Evolutionary conservation across 2,113 vertebrate genomes (phyloP).

Genomic region (Cephalopterus ornatus): DNA sequence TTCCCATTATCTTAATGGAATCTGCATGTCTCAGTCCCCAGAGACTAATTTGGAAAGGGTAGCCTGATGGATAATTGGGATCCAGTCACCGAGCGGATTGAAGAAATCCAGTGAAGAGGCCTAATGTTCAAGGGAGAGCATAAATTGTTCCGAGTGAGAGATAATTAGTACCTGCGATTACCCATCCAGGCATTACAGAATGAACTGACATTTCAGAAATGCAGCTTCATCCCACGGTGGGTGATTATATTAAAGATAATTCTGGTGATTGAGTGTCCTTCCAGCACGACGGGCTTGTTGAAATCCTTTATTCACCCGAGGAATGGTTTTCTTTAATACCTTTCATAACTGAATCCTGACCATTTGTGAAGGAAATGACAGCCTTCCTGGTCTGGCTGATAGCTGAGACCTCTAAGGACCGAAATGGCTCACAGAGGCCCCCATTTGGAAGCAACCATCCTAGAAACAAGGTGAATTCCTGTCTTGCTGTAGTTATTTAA

Average conservation of each 20-base stretch:
- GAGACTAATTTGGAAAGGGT: slow-evolving; percentile 29
- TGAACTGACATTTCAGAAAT: slow-evolving; percentile 60
- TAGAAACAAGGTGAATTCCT: background rate
- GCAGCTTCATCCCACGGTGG: slow-evolving; percentile 5
- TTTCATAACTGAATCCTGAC: slow-evolving; percentile 13
- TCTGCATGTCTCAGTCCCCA: background rate
- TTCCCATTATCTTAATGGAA: slow-evolving; percentile 47
- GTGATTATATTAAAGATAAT: slow-evolving; percentile 57
- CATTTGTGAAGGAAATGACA: slow-evolving; percentile 37
- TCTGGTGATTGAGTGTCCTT: slow-evolving; percentile 50
- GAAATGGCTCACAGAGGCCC: background rate
- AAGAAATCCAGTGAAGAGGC: slow-evolving; percentile 34
- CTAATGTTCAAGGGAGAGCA: slow-evolving; percentile 13
- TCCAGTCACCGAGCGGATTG: slow-evolving; percentile 35
- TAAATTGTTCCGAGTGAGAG: slow-evolving; percentile 22
- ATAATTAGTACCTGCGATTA: slow-evolving; percentile 52
- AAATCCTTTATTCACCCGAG: slow-evolving; percentile 57
- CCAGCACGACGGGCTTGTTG: slow-evolving; percentile 33
- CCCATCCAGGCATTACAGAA: slow-evolving; percentile 5
- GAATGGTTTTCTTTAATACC: slow-evolving; percentile 25
- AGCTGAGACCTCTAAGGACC: background rate
- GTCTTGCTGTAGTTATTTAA: background rate
- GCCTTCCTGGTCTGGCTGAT: background rate
- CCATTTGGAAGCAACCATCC: background rate
- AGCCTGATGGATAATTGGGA: slow-evolving; percentile 10